These are phyloP conservation scores for Alca torda DNA, from an alignment of 2,797 vertebrate genomes.

Conservation along the genomic window DNA sequence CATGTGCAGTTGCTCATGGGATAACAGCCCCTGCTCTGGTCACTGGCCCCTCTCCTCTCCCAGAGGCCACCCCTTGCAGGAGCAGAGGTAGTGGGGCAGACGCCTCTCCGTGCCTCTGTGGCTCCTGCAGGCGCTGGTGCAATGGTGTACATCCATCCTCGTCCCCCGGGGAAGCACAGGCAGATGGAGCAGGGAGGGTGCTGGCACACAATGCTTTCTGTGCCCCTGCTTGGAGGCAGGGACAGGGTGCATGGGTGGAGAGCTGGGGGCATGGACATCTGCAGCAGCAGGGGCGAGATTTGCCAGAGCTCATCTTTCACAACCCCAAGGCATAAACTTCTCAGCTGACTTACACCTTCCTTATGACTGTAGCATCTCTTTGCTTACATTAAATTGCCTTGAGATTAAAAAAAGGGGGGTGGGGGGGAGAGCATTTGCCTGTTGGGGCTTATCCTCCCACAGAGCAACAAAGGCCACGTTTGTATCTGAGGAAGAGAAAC, in stretches of 20 bases:
- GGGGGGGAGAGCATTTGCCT: neutral
- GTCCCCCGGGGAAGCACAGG: neutral
- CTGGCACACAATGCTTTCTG: neutral
- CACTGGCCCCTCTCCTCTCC: neutral
- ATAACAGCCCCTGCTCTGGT: neutral
- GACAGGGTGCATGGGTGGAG: neutral
- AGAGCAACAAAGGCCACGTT: neutral
- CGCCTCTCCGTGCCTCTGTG: rapidly evolving
- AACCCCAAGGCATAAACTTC: neutral
- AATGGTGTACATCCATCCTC: neutral
- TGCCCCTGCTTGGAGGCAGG: neutral
- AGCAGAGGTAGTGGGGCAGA: neutral
- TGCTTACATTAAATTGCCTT: neutral
- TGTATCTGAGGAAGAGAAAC: neutral
- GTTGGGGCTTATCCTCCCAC: neutral
- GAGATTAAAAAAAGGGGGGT: neutral
- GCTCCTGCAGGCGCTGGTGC: neutral
- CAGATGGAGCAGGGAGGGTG: neutral
- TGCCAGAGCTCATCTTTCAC: neutral
- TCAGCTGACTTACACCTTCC: neutral
- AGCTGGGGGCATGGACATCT: rapidly evolving
- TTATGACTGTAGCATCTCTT: neutral
- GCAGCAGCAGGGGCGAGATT: neutral
- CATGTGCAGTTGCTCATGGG: neutral
- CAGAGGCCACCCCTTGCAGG: neutral